Evolutionary conservation across 2,888 invertebrate species (phyloP), one percentile per base, ranked within the genome.

Genomic region (Selenia dentaria): DNA sequence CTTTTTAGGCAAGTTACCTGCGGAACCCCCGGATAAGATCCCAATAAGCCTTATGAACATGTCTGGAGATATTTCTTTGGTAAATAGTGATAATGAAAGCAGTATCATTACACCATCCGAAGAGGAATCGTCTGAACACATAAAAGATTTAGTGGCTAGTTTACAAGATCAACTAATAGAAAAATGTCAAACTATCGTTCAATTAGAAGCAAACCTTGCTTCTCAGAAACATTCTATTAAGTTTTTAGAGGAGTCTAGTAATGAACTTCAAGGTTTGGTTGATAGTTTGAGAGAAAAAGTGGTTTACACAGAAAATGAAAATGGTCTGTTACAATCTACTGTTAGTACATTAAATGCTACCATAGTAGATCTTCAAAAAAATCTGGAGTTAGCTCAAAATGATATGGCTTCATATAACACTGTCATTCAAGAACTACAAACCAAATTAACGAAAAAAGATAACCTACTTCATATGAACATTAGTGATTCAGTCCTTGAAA

Each of bases 31-130:
- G 20, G 74, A 74, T 28, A 74, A 67, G 51, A 77, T 78, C 37
- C 41, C 70, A 3, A 50, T 57, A 12, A 55, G 66, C 24, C 79
- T 81, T 36, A 74, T 84, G 70, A 79, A 85, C 42, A 70, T 79
- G 56, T 79, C 83, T 18, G 81, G 74, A 65, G 82, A 83, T 36
- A 73, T 82, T 45, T 82, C 80, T 12, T 60, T 80, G 54, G 74
- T 81, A 16, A 75, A 77, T 51, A 85, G 79, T 62, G 83, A 83
- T 49, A 75, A 57, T 46, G 85, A 84, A 54, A 71, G 57, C 41
- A 81, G 73, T 60, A 54, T 69, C 35, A 50, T 55, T 10, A 61
- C 64, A 43, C 24, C 67, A 25, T 70, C 73, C 34, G 64, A 67
- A 13, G 59, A 66, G 31, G 68, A 65, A 34, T 26, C 56, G 12